A percentile compares a stretch with the other conserved stretches of the same genome.
phyloP scores from a whole-genome alignment of 2,888 invertebrate genomes.

The Brachypterus glaber region DNA sequence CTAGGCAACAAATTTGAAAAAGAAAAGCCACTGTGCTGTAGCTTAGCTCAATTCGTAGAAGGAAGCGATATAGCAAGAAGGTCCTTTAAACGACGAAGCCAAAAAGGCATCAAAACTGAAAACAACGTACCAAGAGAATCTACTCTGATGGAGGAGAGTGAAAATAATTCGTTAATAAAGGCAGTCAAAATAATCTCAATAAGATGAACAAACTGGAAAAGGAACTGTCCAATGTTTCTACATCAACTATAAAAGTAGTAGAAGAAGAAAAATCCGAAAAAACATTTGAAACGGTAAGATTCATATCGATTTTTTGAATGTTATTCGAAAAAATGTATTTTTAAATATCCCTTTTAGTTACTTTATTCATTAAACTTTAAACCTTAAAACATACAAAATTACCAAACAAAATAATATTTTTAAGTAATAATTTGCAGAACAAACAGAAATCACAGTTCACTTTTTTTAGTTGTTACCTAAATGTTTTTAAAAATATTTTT shows the following conservation, averaged over 20 bases:
- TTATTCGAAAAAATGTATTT: too few relatives aligned
- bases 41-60: slow-evolving; percentile 72
- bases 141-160: slow-evolving; percentile 36
- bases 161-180: slow-evolving; percentile 24
- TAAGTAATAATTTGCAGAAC: too few relatives aligned
- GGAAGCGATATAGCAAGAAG: slow-evolving; percentile 73
- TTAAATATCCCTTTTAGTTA: too few relatives aligned
- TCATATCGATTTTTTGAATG: too few relatives aligned
- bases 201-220: slow-evolving; percentile 36
- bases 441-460: too few relatives aligned
- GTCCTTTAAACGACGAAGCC: slow-evolving; percentile 47
- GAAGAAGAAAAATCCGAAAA: slow-evolving; percentile 23
- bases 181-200: slow-evolving; percentile 21
- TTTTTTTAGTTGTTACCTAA: too few relatives aligned
- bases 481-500: too few relatives aligned
- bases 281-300: too few relatives aligned
- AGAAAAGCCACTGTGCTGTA: slow-evolving; percentile 51
- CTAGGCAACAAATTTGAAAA: slow-evolving; percentile 37
- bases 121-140: slow-evolving; percentile 35
- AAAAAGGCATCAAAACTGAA: slow-evolving; percentile 40
- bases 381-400: too few relatives aligned
- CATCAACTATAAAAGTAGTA: slow-evolving; percentile 27
- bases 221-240: slow-evolving; percentile 33
- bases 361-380: too few relatives aligned
- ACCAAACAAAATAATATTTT: too few relatives aligned